Evolutionary conservation across 2,797 vertebrate genomes (phyloP), one percentile per base, ranked within the genome.

Genomic region (Sebastolobus alascanus): DNA sequence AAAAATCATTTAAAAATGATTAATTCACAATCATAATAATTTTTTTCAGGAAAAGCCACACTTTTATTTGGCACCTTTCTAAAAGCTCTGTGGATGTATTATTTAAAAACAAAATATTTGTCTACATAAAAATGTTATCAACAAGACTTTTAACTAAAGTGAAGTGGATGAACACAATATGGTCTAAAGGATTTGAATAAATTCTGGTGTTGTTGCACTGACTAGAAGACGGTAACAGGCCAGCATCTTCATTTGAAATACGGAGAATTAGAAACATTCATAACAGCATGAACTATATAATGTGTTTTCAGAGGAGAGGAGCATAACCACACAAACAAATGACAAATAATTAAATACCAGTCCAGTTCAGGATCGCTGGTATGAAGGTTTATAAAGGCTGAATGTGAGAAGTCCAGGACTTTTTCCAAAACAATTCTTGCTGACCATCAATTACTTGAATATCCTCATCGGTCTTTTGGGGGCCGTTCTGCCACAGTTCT

Each of bases 401-500:
- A 27, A 56, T 4, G 8, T 25, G 43, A 67, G 37, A 71, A 35
- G 31, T 69, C 74, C 40, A 40, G 27, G 33, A 74, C 25, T 52
- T 76, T 68, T 35, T 16, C 25, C 16, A 20, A n/a, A 69, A 77
- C 54, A 12, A 43, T 69, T 46, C 43, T 61, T 10, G 8, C n/a
- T 75, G 67, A 58, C 35, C 65, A 84, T 80, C 68, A 56, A 8
- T 76, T 64, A 77, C 69, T 50, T 37, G 66, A 75, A 78, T 67
- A 22, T 60, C 20, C 56, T 55, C 43, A 68, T 84, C 72, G 52
- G 29, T 76, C 67, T 68, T 56, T 68, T 59, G 29, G 40, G 14
- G 13, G 16, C 4, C 64, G n/a, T 54, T 70, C 63, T 75, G 56
- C 22, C 7, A 16, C 25, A 7, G 35, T 22, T 70, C 4, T 22